Percentiles rank a stretch among this genome's conserved stretches.
Evolutionary conservation across 2,113 vertebrate species (phyloP).

Genomic region (Pedionomus torquatus): DNA sequence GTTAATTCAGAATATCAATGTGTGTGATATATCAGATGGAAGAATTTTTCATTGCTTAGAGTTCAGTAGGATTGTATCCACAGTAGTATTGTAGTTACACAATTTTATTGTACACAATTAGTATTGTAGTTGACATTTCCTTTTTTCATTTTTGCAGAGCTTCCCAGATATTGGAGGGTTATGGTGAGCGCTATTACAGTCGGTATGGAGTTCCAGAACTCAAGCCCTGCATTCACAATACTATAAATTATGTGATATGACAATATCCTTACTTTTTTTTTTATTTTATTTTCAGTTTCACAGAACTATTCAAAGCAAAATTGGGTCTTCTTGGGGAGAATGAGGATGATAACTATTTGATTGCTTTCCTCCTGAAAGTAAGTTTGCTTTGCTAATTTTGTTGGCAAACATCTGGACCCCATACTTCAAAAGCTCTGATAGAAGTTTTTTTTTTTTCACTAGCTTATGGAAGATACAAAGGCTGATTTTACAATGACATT

Average conservation of each 20-base stretch:
- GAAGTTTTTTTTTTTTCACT: slow-evolving; percentile 22
- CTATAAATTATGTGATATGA: neutral
- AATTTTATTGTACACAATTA: too few relatives aligned
- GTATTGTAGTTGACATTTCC: neutral
- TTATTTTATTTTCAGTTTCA: slow-evolving; percentile 70
- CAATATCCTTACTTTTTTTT: neutral
- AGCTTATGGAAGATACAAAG: slow-evolving; percentile 83
- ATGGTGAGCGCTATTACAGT: slow-evolving; percentile 67
- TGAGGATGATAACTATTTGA: slow-evolving; percentile 72
- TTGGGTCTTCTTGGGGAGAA: slow-evolving; percentile 78
- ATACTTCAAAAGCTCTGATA: neutral
- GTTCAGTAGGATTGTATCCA: neutral
- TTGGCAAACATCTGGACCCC: neutral
- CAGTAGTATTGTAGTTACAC: neutral
- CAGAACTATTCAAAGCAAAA: slow-evolving; percentile 81
- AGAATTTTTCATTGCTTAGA: neutral
- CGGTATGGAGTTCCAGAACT: slow-evolving; percentile 67
- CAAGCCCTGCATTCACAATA: neutral
- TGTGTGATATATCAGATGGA: neutral
- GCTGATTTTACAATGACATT: slow-evolving; percentile 86
- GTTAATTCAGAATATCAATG: neutral
- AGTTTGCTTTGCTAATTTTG: slow-evolving; percentile 44
- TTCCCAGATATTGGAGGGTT: slow-evolving; percentile 72
- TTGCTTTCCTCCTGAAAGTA: slow-evolving; percentile 80
- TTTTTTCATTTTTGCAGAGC: slow-evolving; percentile 63